Conservation (phyloP, 2,888 invertebrate species). For the Tachina fera region DNA sequence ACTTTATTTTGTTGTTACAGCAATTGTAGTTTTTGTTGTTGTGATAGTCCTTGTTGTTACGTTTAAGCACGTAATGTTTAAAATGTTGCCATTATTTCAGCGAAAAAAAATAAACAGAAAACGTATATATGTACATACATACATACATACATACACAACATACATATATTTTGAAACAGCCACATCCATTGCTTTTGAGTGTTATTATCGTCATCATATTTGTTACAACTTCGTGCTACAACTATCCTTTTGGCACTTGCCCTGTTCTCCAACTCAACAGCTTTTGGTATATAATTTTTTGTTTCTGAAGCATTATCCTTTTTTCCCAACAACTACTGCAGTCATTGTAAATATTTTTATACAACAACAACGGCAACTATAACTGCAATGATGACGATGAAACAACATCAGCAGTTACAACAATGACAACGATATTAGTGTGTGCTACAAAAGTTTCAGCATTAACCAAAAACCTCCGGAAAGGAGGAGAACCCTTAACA, state of each 20-base stretch:
- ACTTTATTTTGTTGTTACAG: conserved; percentile 17
- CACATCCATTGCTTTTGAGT: conserved; percentile 71
- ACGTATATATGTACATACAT: background rate
- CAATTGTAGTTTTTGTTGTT: conserved; percentile 26
- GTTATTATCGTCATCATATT: conserved; percentile 71
- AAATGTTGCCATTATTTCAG: conserved; percentile 70
- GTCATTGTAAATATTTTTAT: conserved; percentile 70
- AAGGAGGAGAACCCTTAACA: conserved; percentile 37
- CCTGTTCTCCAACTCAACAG: conserved; percentile 7
- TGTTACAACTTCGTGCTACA: conserved; percentile 58
- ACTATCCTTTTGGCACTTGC: conserved; percentile 55
- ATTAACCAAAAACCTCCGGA: conserved; percentile 40
- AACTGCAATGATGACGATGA: background rate
- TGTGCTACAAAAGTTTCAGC: conserved; percentile 40
- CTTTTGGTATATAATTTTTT: conserved; percentile 1
- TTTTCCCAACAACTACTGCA: conserved; percentile 54
- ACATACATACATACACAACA: background rate
- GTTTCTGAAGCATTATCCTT: background rate
- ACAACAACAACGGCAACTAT: conserved; percentile 48
- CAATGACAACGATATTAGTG: conserved; percentile 58
- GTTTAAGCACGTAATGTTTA: conserved; percentile 71
- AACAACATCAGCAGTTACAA: conserved; percentile 64
- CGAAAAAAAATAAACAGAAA: conserved; percentile 58
- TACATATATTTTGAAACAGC: conserved; percentile 58
- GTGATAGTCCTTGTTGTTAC: conserved; percentile 54